Evolutionary conservation across 2,888 invertebrate genomes (phyloP).

Genomic region (Thumatha senex): DNA sequence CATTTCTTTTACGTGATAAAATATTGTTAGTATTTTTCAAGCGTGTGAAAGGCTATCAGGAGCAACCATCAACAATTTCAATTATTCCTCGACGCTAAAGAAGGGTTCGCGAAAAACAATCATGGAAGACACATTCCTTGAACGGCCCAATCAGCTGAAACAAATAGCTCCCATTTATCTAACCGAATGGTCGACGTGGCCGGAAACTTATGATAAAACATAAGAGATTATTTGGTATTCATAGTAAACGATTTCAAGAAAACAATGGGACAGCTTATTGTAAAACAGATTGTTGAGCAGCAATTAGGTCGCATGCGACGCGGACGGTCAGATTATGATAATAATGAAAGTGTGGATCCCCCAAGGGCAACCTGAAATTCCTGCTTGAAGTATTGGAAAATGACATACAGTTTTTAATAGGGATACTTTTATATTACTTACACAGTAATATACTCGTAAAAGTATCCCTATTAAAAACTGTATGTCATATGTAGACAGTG

Average conservation of each 20-base stretch:
- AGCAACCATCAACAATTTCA: conserved; percentile 56
- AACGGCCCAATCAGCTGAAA: conserved; percentile 74
- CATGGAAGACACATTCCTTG: conserved; percentile 65
- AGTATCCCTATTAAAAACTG: too few species aligned
- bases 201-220: conserved; percentile 28
- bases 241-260: conserved; percentile 5
- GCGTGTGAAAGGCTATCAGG: conserved; percentile 61
- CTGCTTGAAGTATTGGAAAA: too few species aligned
- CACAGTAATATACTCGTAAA: too few species aligned
- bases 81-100: conserved; percentile 52
- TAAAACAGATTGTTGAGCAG: too few species aligned
- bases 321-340: too few species aligned
- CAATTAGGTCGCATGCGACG: too few species aligned
- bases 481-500: too few species aligned
- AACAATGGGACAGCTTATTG: background rate
- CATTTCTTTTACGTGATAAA: conserved; percentile 17
- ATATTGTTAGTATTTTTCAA: conserved; percentile 43
- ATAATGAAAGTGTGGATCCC: too few species aligned
- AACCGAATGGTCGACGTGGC: conserved; percentile 39
- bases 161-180: conserved; percentile 68
- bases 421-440: too few species aligned
- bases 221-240: conserved; percentile 30
- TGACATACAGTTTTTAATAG: too few species aligned
- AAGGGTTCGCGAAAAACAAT: conserved; percentile 78
- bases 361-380: too few species aligned